Evolutionary conservation across 37 sponge, comb jelly and placozoan genomes (phyloP), one percentile per base, ranked within the genome.

Genomic region (Theonella swinhoei): DNA sequence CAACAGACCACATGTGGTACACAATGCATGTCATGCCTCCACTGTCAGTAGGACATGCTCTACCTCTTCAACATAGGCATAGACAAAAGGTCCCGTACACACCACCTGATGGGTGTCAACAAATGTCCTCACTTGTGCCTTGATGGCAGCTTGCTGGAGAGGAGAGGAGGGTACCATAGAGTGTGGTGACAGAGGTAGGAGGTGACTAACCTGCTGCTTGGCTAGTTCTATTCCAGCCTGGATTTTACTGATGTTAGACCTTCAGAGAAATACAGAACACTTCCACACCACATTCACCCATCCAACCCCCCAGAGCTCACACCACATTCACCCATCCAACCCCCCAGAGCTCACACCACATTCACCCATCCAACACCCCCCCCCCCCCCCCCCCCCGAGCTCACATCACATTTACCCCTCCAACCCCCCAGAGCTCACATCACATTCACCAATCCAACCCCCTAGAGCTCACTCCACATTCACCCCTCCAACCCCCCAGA

Each of bases 31-130:
- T 9, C 20, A 68, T 33, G 69, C 30, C 31, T 1, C 2, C 14
- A 68, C 69, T 9, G 4, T 63, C 28, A 63, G 64, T 7, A 7
- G 19, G 26, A 3, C 24, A 29, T 63, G 28, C 11, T 76, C 26
- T 59, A 95, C 96, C 91, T 91, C 91, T 37, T 96, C 96, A 35
- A 96, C 66, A 33, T 85, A 76, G 54, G 96, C 91, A 70, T 92
- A 97, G 24, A 95, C 71, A 79, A 97, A 97, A 3, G 94, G 91
- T 0, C 98, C 98, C 22, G 95, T 72, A 38, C 94, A 89, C 23
- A 95, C 90, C 19, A 94, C 83, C 64, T 93, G 91, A 11, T 87
- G 87, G 31, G 85, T 93, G 68, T 97, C 95, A 36, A 92, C 91
- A 77, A 97, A 95, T 63, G 43, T 83, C 28, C 81, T 82, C 11